phyloP scores from a whole-genome alignment of 1,140 invertebrate species.

The Paraescarpia echinospica region DNA sequence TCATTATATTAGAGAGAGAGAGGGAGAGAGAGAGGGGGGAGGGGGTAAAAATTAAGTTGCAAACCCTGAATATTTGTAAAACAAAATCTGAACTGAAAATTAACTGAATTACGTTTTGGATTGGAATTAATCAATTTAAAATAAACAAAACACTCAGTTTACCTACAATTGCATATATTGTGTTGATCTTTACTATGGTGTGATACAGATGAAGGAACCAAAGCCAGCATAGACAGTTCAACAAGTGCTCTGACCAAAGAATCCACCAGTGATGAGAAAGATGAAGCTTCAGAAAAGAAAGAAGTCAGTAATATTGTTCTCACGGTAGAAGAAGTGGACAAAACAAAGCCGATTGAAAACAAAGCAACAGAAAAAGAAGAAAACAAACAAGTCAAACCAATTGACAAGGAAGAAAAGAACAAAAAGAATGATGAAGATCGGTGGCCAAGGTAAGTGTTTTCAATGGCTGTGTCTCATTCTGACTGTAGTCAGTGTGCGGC shows the following conservation, averaged over 20 bases:
- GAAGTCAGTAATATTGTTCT: neutral
- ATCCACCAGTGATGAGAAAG: neutral
- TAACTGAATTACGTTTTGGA: neutral
- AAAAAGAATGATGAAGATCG: conserved; percentile 1
- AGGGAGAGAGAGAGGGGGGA: too few relatives aligned
- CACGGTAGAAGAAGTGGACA: neutral
- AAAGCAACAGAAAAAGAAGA: neutral
- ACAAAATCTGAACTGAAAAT: neutral
- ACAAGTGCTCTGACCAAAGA: neutral
- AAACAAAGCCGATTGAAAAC: neutral
- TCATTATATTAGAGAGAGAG: too few relatives aligned
- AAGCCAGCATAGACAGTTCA: neutral
- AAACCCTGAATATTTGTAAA: neutral
- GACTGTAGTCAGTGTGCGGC: too few relatives aligned
- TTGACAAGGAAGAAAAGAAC: neutral
- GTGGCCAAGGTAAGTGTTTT: conserved; percentile 9
- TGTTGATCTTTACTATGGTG: neutral
- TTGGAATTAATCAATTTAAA: neutral
- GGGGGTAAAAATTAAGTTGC: too few relatives aligned
- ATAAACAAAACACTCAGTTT: neutral
- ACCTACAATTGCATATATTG: neutral
- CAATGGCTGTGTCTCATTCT: neutral
- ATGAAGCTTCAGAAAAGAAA: neutral
- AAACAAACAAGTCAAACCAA: neutral
- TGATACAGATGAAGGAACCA: neutral